Evolutionary conservation across 2,888 invertebrate species (phyloP), one percentile per base, ranked within the genome.

Genomic region (Sarcophaga rosellei): DNA sequence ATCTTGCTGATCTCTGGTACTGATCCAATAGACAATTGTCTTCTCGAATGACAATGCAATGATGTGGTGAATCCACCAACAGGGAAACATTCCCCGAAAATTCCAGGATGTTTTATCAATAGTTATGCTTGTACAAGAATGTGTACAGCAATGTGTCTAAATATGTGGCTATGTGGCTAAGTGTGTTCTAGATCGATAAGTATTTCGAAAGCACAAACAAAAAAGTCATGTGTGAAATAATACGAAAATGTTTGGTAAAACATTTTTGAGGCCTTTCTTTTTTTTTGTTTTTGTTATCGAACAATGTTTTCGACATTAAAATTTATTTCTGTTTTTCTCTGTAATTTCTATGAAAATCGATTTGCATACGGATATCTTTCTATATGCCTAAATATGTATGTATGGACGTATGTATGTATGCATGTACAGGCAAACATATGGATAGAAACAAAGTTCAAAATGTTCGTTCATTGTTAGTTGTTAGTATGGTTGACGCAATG

Each of bases 331-430:
- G 61, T 66, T 82, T 66, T 82, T 35, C 35, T 35, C 35, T 59
- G 68, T 70, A 76, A 79, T 76, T 81, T 81, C n/a, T 65, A 65
- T 25, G 74, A 74, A 77, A 77, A 85, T 85, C 73, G 72, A 66
- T 76, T 57, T 72, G 21, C 17, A 20, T 76, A 70, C 23, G 25
- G 12, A 47, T 15, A 57, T 44, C 21, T 53, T 25, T 66, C 45
- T 35, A 53, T 68, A 73, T 61, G 17, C 47, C 35, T 35, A 35
- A 1, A 10, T 23, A 25, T n/a, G 8, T 47, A 23, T 63, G 20
- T 74, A 11, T 20, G 17, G 20, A 4, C 11, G 1, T 23, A n/a
- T 63, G 45, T 69, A 69, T 17, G 21, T 59, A 5, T 59, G 20
- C 12, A 6, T n/a, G n/a, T n/a, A 44, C 47, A 20, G 23, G 3